Percentiles rank a stretch among this genome's conserved stretches.
phyloP scores from a whole-genome alignment of 2,797 vertebrate species.

The Myotis myotis region DNA sequence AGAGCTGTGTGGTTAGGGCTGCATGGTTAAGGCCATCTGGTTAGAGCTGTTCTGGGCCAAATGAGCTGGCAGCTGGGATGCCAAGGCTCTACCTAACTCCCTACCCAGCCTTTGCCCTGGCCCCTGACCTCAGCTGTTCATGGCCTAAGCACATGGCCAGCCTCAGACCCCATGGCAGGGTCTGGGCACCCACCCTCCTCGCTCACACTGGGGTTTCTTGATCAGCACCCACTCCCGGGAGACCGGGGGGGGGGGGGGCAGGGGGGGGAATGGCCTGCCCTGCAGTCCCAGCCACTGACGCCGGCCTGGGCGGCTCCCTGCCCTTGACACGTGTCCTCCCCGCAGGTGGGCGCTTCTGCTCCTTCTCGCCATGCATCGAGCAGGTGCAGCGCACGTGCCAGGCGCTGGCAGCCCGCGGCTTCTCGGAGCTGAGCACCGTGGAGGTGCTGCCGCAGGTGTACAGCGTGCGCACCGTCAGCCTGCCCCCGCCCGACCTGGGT shows the following conservation, averaged over 20 bases:
- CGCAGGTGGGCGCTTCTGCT: slow-evolving; percentile 94
- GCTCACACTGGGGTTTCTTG: accelerated
- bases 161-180: background rate
- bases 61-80: accelerated
- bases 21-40: background rate
- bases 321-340: slow-evolving; percentile 19
- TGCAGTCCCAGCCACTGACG: background rate
- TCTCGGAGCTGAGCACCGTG: slow-evolving; percentile 92
- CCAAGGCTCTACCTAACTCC: background rate
- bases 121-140: background rate
- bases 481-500: slow-evolving; percentile 94
- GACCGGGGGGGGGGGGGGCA: background rate
- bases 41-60: background rate
- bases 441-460: slow-evolving; percentile 94
- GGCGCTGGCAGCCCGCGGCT: slow-evolving; percentile 87
- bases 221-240: accelerated
- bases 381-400: slow-evolving; percentile 96
- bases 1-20: background rate
- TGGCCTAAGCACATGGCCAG: background rate
- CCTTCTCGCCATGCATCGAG: slow-evolving; percentile 98
- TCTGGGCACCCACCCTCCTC: background rate
- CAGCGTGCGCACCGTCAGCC: slow-evolving; percentile 90
- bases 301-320: accelerated
- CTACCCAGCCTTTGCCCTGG: background rate
- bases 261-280: no score